A percentile compares a stretch with the other conserved stretches of the same genome.
phyloP scores from a whole-genome alignment of 2,797 vertebrate genomes.

The Macropus fuliginosus region DNA sequence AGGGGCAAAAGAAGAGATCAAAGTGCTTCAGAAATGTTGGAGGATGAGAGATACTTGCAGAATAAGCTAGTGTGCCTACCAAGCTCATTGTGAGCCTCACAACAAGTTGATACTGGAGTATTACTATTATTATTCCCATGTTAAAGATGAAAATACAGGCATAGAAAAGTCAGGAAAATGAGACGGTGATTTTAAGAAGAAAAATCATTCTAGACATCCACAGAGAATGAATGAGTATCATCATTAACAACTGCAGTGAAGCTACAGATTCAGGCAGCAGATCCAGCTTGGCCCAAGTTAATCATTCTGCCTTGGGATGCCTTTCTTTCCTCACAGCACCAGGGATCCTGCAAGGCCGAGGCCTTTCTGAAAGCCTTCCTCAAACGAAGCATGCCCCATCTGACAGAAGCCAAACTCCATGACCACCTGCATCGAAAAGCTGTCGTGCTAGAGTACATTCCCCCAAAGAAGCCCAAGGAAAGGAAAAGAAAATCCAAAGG shows the following conservation, averaged over 20 bases:
- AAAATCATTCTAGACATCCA: not conserved
- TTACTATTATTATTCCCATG: not conserved
- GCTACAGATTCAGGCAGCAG: not conserved
- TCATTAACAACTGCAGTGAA: not conserved
- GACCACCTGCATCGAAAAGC: conserved; percentile 87
- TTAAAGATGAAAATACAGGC: not conserved
- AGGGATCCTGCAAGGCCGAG: conserved; percentile 76
- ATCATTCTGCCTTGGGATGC: rapidly evolving
- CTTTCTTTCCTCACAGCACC: conserved; percentile 78
- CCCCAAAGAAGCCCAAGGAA: conserved; percentile 78
- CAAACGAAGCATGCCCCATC: conserved; percentile 83
- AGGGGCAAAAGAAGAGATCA: not conserved
- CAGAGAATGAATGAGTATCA: not conserved
- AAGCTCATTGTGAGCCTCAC: not conserved
- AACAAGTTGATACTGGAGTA: not conserved
- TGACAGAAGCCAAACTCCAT: conserved; percentile 74
- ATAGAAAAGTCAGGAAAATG: not conserved
- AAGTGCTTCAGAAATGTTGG: not conserved
- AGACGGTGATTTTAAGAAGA: not conserved
- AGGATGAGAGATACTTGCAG: not conserved
- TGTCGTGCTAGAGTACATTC: conserved; percentile 86
- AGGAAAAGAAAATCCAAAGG: conserved; percentile 87
- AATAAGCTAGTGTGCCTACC: not conserved
- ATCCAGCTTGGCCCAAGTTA: not conserved
- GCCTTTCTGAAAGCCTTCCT: conserved; percentile 90